Evolutionary conservation across 1,140 invertebrate species (phyloP), one percentile per base, ranked within the genome.

Genomic region (Psilanteris sp.): DNA sequence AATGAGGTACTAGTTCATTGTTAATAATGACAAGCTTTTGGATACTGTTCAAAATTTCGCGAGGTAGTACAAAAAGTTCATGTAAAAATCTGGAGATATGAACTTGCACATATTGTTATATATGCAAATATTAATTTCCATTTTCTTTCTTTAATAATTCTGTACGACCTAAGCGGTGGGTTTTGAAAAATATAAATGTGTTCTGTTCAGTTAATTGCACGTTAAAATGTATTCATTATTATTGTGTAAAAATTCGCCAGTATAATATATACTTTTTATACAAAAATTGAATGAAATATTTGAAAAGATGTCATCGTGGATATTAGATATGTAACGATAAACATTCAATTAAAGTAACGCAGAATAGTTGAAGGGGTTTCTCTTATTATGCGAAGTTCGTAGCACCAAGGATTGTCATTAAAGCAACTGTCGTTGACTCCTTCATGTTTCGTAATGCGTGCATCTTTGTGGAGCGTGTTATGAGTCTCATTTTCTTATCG

Each of bases 291-390:
- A 20, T 9, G 2, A 10, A 16, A 57, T 3, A 4, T 16, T 26
- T 16, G 27, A 15, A 66, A 44, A 41, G 27, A 48, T 32, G 52
- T 54, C 66, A 64, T 39, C 55, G 34, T 15, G 15, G 10, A 32
- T 39, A 66, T 57, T 62, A 59, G 11, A 43, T 37, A 48, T 14
- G 16, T 67, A 77, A 83, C 41, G 80, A 73, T 50, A 81, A 83
- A 86, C 82, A 79, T 86, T 87, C 79, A 86, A 86, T 86, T 85
- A 83, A 84, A 83, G 72, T 82, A 84, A 80, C 78, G 78, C 27
- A 46, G 13, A 43, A 22, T 22, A 54, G 31, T 48, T 78, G 10
- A 78, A 73, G 75, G 72, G 55, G 64, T 80, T 64, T 72, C 55
- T 83, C 80, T 87, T 87, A 83, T 85, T 87, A 87, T 87, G 81